phyloP scores from a whole-genome alignment of 2,888 invertebrate genomes.

The Drosophila flavopinicola region DNA sequence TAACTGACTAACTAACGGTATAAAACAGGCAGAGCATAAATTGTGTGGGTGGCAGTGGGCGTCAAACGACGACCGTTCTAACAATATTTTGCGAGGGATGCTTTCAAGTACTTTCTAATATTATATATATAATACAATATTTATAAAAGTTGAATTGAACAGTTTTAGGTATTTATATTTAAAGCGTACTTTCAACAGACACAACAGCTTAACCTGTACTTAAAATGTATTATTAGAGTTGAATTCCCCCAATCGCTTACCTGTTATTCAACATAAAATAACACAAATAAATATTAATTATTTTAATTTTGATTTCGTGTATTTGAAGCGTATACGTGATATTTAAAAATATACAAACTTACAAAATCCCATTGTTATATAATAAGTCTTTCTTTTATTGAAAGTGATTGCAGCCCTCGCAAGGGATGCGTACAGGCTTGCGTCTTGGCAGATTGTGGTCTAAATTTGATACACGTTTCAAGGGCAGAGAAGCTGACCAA shows the following conservation, averaged over 20 bases:
- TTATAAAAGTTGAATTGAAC: too few relatives aligned
- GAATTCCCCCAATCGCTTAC: too few relatives aligned
- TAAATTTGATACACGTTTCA: slow-evolving; percentile 70
- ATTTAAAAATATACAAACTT: too few relatives aligned
- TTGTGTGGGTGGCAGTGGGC: slow-evolving; percentile 8
- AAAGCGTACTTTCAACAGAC: too few relatives aligned
- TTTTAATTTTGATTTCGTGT: too few relatives aligned
- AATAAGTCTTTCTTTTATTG: not conserved
- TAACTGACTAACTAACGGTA: slow-evolving; percentile 67
- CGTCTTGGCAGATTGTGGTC: slow-evolving; percentile 18
- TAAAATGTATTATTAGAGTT: too few relatives aligned
- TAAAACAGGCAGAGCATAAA: slow-evolving; percentile 30
- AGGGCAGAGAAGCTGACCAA: slow-evolving; percentile 39
- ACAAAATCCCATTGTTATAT: too few relatives aligned
- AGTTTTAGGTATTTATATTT: too few relatives aligned
- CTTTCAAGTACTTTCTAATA: not conserved
- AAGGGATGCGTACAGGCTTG: not conserved
- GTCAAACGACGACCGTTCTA: not conserved
- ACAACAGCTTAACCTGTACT: too few relatives aligned
- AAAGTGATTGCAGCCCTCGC: slow-evolving; percentile 42
- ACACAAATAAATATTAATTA: too few relatives aligned
- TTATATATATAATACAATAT: not conserved
- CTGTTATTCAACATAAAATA: too few relatives aligned
- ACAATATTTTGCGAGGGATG: slow-evolving; percentile 31
- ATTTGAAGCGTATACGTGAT: too few relatives aligned